Base-by-base conservation (phyloP, 2,888 invertebrate species). In the Folsomia manolachei region DNA sequence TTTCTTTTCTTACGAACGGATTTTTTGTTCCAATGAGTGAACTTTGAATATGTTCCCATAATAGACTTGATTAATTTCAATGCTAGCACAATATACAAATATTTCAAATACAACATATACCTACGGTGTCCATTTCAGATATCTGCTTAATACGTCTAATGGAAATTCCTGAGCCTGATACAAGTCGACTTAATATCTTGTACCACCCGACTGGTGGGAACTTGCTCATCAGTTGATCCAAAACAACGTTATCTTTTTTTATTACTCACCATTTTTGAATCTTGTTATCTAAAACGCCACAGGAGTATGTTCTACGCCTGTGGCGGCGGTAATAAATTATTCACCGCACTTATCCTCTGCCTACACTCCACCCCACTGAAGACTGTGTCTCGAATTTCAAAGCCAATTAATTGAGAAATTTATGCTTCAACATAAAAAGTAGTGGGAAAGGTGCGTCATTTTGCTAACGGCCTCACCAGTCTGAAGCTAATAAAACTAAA, bases 291-390 rank as follows among this genome's bases (percentile, higher is more conserved):
- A n/a, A n/a, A n/a, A n/a, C n/a, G n/a, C n/a, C n/a, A n/a, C n/a
- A n/a, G n/a, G n/a, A n/a, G n/a, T n/a, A n/a, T n/a, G n/a, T n/a
- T n/a, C 60, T 53, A 67, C 67, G 67, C 53, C 67, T 67, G 11
- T 26, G 67, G 24, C 67, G 67, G 67, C 24, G 23, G 11, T n/a
- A 1, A 53, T 67, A 56, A 67, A 67, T 67, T 56, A 56, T 56
- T 56, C 56, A 56, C 7, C 39, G 14, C 14, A 39, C 39, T 39
- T 39, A n/a, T 39, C 39, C 39, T 39, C 39, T 39, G 4, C 39
- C 39, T 39, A 39, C 39, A 39, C 39, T 39, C 4, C 14, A 39
- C 39, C 14, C 39, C 39, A 39, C n/a, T n/a, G n/a, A n/a, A n/a
- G 14, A 39, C 39, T 39, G 39, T 14, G 7, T 25, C 25, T 1